Percentiles rank a stretch among this genome's conserved stretches.
These are phyloP conservation scores for Pseudomyrmex concolor DNA, from an alignment of 1,140 invertebrate species.

Conservation along the genomic window DNA sequence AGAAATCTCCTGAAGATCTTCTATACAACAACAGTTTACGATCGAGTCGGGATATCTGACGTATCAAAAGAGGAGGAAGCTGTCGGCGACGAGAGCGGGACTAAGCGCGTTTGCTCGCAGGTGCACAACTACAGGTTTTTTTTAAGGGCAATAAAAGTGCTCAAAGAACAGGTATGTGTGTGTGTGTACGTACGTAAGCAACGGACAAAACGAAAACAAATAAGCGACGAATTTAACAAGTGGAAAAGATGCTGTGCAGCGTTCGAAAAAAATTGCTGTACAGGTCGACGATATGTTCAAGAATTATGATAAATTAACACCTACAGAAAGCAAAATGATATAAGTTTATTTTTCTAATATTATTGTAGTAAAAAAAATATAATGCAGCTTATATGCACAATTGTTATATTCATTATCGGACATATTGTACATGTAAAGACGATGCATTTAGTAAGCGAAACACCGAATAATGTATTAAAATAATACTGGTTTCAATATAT, in stretches of 20 bases:
- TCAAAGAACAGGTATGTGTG: conserved; percentile 26
- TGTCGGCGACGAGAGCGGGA: conserved; percentile 48
- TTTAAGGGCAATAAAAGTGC: conserved; percentile 48
- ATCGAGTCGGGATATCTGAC: conserved; percentile 13
- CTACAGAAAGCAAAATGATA: not conserved
- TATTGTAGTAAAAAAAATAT: not conserved
- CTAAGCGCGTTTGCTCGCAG: conserved; percentile 50
- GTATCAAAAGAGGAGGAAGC: conserved; percentile 56
- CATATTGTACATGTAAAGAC: no score
- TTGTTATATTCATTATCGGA: not conserved
- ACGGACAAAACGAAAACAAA: conserved; percentile 19
- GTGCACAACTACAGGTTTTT: conserved; percentile 25
- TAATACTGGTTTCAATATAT: no score
- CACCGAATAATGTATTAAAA: no score
- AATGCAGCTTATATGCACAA: not conserved
- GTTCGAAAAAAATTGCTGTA: not conserved
- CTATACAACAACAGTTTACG: conserved; percentile 16
- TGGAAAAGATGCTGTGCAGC: not conserved
- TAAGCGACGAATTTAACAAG: conserved; percentile 10
- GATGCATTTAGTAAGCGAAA: no score
- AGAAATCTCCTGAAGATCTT: conserved; percentile 28
- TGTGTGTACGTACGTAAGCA: not conserved
- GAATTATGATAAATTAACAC: not conserved
- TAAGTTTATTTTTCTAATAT: not conserved
- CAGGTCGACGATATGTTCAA: not conserved